Conservation (phyloP, 2,113 vertebrate genomes). For the Pollachius pollachius region DNA sequence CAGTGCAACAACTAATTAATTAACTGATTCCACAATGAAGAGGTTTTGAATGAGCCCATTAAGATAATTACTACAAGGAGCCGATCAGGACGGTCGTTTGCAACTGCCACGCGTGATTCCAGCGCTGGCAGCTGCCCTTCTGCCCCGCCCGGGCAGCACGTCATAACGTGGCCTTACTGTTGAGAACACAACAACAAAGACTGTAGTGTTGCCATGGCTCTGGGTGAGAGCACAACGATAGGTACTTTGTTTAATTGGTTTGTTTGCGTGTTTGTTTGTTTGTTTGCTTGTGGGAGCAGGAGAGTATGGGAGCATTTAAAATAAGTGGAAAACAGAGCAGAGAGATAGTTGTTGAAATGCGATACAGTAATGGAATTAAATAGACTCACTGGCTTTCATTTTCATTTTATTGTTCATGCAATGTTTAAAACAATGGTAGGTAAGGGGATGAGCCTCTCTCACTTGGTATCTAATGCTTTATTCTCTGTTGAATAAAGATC, state of each 20-base stretch:
- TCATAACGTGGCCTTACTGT: constrained; percentile 9
- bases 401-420: too few species aligned
- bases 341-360: too few species aligned
- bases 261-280: too few species aligned
- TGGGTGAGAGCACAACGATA: not conserved
- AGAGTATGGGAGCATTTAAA: too few species aligned
- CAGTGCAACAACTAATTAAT: constrained; percentile 99
- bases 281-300: too few species aligned
- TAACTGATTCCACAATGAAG: constrained; percentile 98
- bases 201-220: not conserved
- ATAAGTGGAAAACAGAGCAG: too few species aligned
- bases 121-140: constrained; percentile 71
- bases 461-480: too few species aligned
- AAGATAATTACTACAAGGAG: constrained; percentile 97
- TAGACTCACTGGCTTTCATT: too few species aligned
- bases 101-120: constrained; percentile 62
- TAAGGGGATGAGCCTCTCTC: too few species aligned
- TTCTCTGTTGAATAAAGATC: too few species aligned
- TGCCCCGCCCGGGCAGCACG: constrained; percentile 35
- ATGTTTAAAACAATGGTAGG: too few species aligned
- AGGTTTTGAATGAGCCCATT: constrained; percentile 98
- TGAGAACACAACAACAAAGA: not conserved
- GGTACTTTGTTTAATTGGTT: not conserved
- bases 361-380: too few species aligned
- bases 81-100: constrained; percentile 90